phyloP scores from a whole-genome alignment of 2,797 vertebrate genomes.

The Loriculus beryllinus region DNA sequence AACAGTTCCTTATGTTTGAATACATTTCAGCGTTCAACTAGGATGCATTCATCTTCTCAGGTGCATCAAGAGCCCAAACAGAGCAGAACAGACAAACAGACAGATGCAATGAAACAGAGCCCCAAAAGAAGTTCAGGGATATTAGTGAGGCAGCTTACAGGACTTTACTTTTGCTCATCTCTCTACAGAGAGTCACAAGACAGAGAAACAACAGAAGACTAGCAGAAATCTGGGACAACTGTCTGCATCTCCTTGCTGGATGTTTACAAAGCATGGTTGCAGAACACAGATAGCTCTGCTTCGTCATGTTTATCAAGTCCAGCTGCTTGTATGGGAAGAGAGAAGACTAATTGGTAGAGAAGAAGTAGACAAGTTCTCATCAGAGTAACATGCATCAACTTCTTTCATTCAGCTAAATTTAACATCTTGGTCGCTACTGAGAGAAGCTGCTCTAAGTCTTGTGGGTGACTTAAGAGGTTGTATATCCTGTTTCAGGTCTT shows the following conservation, averaged over 20 bases:
- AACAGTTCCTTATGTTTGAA: neutral
- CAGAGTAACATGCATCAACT: neutral
- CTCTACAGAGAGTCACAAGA: neutral
- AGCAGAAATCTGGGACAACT: neutral
- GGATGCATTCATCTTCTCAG: neutral
- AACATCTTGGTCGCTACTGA: neutral
- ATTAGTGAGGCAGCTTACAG: neutral
- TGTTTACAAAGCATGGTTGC: neutral
- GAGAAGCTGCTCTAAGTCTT: neutral
- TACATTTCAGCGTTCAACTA: neutral
- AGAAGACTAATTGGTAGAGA: neutral
- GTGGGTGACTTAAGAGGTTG: neutral
- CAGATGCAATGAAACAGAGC: neutral
- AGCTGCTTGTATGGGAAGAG: neutral
- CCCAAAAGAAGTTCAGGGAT: neutral
- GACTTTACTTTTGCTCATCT: neutral
- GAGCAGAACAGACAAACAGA: neutral
- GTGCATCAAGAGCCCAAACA: neutral
- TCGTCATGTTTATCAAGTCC: neutral
- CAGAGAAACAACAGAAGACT: neutral
- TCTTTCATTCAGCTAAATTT: neutral
- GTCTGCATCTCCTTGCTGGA: neutral
- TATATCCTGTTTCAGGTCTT: neutral
- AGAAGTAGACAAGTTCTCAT: neutral
- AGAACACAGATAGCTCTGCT: neutral